phyloP scores from a whole-genome alignment of 1,140 invertebrate species.

The Ctenoplectra terminalis region DNA sequence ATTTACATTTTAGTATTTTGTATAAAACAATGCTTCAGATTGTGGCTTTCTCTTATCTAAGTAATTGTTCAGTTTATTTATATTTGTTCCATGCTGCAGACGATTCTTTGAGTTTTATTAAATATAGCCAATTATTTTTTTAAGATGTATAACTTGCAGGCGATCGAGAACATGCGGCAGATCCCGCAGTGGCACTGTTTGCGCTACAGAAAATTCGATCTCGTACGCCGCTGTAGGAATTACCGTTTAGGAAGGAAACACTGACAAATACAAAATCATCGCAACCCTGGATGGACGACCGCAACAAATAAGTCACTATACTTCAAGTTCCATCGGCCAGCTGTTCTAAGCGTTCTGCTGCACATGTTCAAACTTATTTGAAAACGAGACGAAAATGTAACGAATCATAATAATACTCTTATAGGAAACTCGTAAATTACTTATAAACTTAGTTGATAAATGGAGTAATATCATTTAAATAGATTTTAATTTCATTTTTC shows the following conservation, averaged over 20 bases:
- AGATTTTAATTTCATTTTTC: slow-evolving; percentile 1
- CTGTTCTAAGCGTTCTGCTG: slow-evolving; percentile 38
- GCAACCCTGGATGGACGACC: slow-evolving; percentile 32
- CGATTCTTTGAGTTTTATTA: slow-evolving; percentile 20
- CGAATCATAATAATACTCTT: not conserved
- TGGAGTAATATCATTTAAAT: not conserved
- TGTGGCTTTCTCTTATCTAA: not conserved
- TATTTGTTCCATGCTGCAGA: not conserved
- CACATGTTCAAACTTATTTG: slow-evolving; percentile 45
- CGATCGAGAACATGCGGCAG: slow-evolving; percentile 85
- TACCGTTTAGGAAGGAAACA: slow-evolving; percentile 83
- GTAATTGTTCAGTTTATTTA: not conserved
- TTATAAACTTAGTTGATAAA: not conserved
- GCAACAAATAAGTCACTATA: slow-evolving; percentile 28
- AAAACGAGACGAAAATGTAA: not conserved
- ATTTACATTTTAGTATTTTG: too few relatives aligned
- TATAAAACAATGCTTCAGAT: not conserved
- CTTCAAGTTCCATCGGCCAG: slow-evolving; percentile 40
- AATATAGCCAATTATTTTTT: slow-evolving; percentile 57
- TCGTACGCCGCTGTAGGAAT: slow-evolving; percentile 88
- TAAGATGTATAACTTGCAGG: slow-evolving; percentile 77
- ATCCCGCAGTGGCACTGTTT: slow-evolving; percentile 92
- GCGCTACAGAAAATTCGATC: slow-evolving; percentile 89
- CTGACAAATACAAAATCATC: slow-evolving; percentile 66
- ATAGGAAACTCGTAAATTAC: not conserved